These are phyloP conservation scores for Melanerpes aurifrons DNA, from an alignment of 2,113 vertebrate genomes.

Conservation along the genomic window DNA sequence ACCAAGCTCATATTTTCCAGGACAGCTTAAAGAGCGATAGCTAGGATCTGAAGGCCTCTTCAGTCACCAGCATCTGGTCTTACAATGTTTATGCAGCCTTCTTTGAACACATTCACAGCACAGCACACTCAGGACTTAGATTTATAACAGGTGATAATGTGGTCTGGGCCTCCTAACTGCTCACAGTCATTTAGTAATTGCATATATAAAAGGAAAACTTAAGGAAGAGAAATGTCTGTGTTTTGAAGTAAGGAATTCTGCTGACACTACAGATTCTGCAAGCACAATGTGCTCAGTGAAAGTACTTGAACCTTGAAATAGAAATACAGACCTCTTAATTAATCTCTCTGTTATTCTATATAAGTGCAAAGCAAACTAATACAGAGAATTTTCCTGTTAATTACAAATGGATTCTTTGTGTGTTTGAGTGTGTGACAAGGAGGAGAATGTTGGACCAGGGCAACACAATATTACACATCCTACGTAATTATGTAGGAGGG, in stretches of 20 bases:
- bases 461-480: constrained; percentile 45
- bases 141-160: background rate
- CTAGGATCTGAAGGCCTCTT: background rate
- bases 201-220: background rate
- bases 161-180: background rate
- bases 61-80: background rate
- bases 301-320: constrained; percentile 77
- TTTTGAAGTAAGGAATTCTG: constrained; percentile 53
- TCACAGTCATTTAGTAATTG: background rate
- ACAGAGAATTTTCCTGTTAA: constrained; percentile 63
- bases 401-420: constrained; percentile 38
- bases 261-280: constrained; percentile 54
- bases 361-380: constrained; percentile 66
- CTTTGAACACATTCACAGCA: background rate
- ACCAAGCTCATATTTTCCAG: background rate
- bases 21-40: background rate
- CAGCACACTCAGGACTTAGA: background rate
- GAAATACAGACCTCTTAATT: constrained; percentile 77
- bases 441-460: constrained; percentile 42
- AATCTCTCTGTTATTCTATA: constrained; percentile 70
- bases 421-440: constrained; percentile 15
- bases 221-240: constrained; percentile 21
- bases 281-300: constrained; percentile 38
- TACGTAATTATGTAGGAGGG: constrained; percentile 64
- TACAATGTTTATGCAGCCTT: background rate